Conservation (phyloP, 2,797 vertebrate genomes). For the Myripristis murdjan region DNA sequence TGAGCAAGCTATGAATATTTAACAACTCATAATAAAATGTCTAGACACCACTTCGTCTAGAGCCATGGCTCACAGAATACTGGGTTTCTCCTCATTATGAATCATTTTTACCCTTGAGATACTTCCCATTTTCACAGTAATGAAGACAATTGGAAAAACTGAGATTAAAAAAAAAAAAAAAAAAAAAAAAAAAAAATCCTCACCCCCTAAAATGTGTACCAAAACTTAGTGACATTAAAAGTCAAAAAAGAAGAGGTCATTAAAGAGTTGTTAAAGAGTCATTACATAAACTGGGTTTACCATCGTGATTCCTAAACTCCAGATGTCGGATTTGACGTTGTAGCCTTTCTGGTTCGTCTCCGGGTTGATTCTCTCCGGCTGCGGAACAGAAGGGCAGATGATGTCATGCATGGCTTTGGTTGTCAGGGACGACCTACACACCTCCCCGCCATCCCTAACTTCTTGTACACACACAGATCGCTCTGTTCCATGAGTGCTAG, state of each 20-base stretch:
- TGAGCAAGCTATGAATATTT: slow-evolving; percentile 37
- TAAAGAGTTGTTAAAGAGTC: background rate
- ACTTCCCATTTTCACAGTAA: background rate
- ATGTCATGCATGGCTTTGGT: slow-evolving; percentile 38
- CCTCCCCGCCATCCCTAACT: background rate
- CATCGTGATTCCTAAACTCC: slow-evolving; percentile 98
- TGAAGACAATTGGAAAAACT: background rate
- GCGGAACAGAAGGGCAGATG: slow-evolving; percentile 47
- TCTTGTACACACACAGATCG: slow-evolving; percentile 1
- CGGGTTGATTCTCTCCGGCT: slow-evolving; percentile 98
- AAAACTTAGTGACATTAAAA: background rate
- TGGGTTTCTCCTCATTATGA: background rate
- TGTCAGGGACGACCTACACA: slow-evolving; percentile 4
- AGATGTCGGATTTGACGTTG: slow-evolving; percentile 98
- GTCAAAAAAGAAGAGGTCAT: too few relatives aligned
- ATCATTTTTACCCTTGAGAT: background rate
- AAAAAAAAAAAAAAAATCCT: too few relatives aligned
- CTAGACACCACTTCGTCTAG: slow-evolving; percentile 20
- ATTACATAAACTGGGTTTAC: slow-evolving; percentile 71
- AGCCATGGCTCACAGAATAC: background rate
- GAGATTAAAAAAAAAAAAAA: background rate
- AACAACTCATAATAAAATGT: slow-evolving; percentile 44
- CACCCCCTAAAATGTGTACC: background rate
- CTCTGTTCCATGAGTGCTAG: background rate
- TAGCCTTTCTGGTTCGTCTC: slow-evolving; percentile 98